A percentile compares a stretch with the other conserved stretches of the same genome.
Conservation (phyloP, 2,113 vertebrate genomes). For the Bos javanicus region DNA sequence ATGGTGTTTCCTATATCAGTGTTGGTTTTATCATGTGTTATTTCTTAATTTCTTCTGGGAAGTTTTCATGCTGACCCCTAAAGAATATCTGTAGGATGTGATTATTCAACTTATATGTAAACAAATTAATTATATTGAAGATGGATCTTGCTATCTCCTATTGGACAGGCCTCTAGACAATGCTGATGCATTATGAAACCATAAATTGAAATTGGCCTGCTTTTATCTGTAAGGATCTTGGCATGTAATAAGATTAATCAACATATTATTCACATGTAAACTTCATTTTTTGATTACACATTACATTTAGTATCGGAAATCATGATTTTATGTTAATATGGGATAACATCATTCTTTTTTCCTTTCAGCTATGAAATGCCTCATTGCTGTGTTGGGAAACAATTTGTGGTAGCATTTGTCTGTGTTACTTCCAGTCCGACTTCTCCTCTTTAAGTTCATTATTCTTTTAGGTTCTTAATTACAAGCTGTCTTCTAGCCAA, state of each 20-base stretch:
- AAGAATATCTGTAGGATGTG: neutral
- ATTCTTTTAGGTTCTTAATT: neutral
- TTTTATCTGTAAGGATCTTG: constrained; percentile 17
- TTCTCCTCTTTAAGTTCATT: neutral
- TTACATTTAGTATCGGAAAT: neutral
- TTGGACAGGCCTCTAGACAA: neutral
- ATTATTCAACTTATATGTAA: constrained; percentile 9
- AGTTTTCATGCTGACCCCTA: neutral
- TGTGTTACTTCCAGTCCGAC: neutral
- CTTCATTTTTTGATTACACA: neutral
- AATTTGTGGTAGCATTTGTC: neutral
- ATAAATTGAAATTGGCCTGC: constrained; percentile 23
- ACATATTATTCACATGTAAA: neutral
- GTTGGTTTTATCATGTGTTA: neutral
- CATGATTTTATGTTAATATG: constrained; percentile 3
- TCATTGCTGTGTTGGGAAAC: constrained; percentile 13
- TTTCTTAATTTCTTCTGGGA: constrained; percentile 3
- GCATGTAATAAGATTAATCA: neutral
- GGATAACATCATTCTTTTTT: neutral
- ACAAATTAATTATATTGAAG: constrained; percentile 32
- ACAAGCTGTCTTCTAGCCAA: neutral
- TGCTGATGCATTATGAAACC: constrained; percentile 4
- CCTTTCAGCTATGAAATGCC: neutral
- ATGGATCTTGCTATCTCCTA: neutral
- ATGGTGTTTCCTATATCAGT: neutral